A percentile compares a stretch with the other conserved stretches of the same genome.
Conservation (phyloP, 2,888 invertebrate genomes). For the Tribolium freemani region DNA sequence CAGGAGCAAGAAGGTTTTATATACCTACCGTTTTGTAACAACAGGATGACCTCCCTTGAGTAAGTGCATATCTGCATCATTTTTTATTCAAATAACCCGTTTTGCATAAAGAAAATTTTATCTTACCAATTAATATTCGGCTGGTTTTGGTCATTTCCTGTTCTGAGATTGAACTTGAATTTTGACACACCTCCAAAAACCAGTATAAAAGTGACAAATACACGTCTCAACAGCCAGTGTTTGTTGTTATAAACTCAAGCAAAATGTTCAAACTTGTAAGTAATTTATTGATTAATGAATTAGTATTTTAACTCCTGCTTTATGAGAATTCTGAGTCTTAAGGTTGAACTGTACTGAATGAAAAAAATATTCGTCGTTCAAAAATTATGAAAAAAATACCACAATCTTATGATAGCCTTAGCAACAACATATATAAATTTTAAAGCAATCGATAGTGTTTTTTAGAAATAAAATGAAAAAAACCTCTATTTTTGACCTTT, state of each 20-base stretch:
- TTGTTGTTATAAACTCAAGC: neutral
- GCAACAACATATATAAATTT: too few relatives aligned
- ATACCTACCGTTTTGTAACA: too few relatives aligned
- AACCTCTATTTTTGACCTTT: too few relatives aligned
- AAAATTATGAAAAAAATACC: too few relatives aligned
- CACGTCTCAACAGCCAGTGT: neutral
- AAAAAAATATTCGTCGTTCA: too few relatives aligned
- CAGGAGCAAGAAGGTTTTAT: too few relatives aligned
- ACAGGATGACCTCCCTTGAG: neutral
- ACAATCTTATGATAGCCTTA: too few relatives aligned
- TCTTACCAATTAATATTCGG: neutral
- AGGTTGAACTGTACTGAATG: too few relatives aligned
- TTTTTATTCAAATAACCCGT: neutral
- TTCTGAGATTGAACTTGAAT: neutral
- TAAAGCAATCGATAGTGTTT: too few relatives aligned
- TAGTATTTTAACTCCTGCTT: too few relatives aligned
- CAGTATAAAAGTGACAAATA: neutral
- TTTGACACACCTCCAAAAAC: neutral
- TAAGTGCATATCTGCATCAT: neutral
- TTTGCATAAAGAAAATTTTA: neutral
- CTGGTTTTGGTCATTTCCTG: neutral
- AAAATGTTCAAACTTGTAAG: slow-evolving; percentile 1
- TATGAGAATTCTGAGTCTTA: too few relatives aligned
- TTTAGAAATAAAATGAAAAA: too few relatives aligned
- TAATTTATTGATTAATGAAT: neutral